Evolutionary conservation across 2,888 invertebrate species (phyloP).

Genomic region (Allolobophora icterica): DNA sequence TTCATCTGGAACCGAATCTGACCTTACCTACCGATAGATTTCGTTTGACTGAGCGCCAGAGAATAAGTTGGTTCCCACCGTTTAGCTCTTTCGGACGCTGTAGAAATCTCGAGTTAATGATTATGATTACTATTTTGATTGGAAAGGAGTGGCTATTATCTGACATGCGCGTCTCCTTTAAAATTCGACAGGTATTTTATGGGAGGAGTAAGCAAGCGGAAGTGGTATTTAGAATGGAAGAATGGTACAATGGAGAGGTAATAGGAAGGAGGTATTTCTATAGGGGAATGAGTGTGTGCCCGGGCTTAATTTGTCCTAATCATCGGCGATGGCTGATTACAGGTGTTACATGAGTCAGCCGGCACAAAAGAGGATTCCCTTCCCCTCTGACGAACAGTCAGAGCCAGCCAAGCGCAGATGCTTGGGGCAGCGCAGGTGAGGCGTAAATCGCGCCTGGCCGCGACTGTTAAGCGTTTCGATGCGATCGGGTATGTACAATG

Average conservation of each 20-base stretch:
- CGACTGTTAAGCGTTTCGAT: neutral
- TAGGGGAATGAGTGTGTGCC: neutral
- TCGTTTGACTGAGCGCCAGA: too few relatives aligned
- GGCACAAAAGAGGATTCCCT: neutral
- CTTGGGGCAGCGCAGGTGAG: neutral
- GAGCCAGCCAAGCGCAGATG: conserved; percentile 10
- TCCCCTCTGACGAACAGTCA: neutral
- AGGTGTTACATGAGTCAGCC: conserved; percentile 1
- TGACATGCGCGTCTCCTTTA: neutral
- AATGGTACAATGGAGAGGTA: neutral
- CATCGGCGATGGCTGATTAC: neutral
- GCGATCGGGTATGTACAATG: neutral
- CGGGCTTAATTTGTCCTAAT: neutral
- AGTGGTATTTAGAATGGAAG: neutral
- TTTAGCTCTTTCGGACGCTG: too few relatives aligned
- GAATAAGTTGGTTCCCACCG: too few relatives aligned
- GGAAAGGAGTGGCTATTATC: too few relatives aligned
- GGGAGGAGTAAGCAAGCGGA: neutral
- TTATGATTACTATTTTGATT: too few relatives aligned
- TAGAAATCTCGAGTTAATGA: too few relatives aligned
- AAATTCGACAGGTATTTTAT: neutral
- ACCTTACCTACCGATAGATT: too few relatives aligned
- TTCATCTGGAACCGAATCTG: too few relatives aligned
- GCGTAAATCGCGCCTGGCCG: neutral
- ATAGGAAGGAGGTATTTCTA: neutral